Evolutionary conservation across 92 coral and sea anemone genomes (phyloP), one percentile per base, ranked within the genome.

Genomic region (Porites rus): DNA sequence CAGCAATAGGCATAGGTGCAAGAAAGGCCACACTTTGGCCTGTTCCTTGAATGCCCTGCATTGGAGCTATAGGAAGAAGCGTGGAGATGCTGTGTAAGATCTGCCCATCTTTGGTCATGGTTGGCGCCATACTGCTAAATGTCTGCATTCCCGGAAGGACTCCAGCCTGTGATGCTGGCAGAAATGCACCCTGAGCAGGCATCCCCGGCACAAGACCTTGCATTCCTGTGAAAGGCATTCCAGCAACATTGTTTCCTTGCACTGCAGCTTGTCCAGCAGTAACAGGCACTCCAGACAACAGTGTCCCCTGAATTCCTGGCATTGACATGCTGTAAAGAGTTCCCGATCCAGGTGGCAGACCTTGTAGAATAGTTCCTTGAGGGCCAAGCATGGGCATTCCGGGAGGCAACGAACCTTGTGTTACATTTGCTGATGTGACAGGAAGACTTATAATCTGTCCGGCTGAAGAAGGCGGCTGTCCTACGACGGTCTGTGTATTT

Each of bases 1-100:
- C 93, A 51, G 96, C 67, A 46, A 93, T 79, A 52, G 98, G 93
- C 70, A 94, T 74, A 31, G 95, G 96, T 38, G 98, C 87, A 8
- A 94, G 80, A 64, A 94, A 94, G 7, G 98, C 85, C 78, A 94
- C 90, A 14, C 98, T 93, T 22, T 91, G 96, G 4, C 93, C 89
- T 43, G 92, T 56, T 19, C 93, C 95, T 85, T 92, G 94, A 24
- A 86, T 76, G 9, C 94, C 98, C 84, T 94, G 98, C 60, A 94
- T 78, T 38, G 98, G 98, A 12, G 98, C 91, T 22, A 94, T 92
- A 0, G 98, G 98, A 80, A 94, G 81, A 18, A 94, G 88, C 24
- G 98, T 94, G 68, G 95, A 94, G 70, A 94, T 93, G 79, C 95
- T 94, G 89, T 94, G 98, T 66, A 94, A 82, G 38, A 94, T 94